phyloP scores from a whole-genome alignment of 2,888 invertebrate species.

The Drosophila siamana region DNA sequence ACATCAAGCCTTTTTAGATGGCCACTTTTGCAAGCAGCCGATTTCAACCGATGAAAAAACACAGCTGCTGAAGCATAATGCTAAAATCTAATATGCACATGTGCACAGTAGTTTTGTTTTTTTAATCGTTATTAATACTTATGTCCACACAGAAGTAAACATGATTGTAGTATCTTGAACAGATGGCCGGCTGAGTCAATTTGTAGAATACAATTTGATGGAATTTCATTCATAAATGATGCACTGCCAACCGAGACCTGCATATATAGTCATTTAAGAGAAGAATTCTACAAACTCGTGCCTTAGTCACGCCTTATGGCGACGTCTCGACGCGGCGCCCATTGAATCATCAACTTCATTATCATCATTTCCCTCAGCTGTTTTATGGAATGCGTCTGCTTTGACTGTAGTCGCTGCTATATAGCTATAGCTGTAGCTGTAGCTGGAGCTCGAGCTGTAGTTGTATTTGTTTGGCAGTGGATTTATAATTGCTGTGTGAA shows the following conservation, averaged over 20 bases:
- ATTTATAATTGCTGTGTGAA: conserved; percentile 72
- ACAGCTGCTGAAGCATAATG: background rate
- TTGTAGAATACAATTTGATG: conserved; percentile 25
- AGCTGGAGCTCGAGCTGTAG: conserved; percentile 9
- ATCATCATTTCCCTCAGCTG: conserved; percentile 52
- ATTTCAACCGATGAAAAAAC: too few relatives aligned
- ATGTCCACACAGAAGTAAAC: conserved; percentile 11
- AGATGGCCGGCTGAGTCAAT: conserved; percentile 13
- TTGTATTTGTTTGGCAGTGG: background rate
- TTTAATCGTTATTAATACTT: conserved; percentile 4
- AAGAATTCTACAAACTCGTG: conserved; percentile 25
- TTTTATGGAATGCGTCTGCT: conserved; percentile 28
- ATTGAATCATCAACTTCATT: conserved; percentile 61
- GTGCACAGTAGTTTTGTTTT: background rate
- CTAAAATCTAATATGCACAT: background rate
- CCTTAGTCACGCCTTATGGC: conserved; percentile 54
- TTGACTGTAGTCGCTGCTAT: conserved; percentile 13
- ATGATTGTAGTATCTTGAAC: conserved; percentile 11
- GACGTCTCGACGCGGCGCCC: conserved; percentile 28
- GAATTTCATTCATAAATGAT: conserved; percentile 25
- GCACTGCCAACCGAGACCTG: background rate
- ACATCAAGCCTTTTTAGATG: background rate
- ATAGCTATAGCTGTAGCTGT: too few relatives aligned
- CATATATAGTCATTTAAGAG: conserved; percentile 18
- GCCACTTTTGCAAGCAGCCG: background rate